Conservation (phyloP, 2,113 vertebrate species). For the Thalassarche chlororhynchos region DNA sequence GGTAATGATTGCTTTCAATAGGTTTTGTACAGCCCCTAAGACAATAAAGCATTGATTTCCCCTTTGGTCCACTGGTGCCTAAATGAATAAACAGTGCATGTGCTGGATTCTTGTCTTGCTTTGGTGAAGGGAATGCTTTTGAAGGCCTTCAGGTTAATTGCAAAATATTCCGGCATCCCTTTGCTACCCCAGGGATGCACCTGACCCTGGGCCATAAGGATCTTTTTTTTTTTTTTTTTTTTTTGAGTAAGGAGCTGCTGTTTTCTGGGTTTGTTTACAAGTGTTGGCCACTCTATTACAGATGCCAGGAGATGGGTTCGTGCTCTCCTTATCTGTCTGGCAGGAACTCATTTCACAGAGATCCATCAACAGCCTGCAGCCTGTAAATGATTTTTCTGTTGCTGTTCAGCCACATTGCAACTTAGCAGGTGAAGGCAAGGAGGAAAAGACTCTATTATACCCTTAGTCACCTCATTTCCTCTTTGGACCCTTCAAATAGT, state of each 20-base stretch:
- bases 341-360: neutral
- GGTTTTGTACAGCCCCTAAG: neutral
- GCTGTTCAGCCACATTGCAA: neutral
- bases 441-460: neutral
- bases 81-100: neutral
- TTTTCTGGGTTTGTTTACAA: neutral
- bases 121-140: neutral
- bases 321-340: neutral
- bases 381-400: neutral
- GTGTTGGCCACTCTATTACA: neutral
- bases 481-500: neutral
- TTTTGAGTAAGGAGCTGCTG: neutral
- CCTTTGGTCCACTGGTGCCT: neutral
- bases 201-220: neutral
- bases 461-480: neutral
- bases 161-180: neutral
- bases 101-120: neutral
- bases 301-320: neutral
- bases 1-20: neutral
- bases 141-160: neutral
- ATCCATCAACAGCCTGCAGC: neutral
- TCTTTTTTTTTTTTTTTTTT: neutral
- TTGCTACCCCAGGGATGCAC: neutral
- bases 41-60: constrained; percentile 8
- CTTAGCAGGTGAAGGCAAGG: neutral